A percentile compares a stretch with the other conserved stretches of the same genome.
phyloP scores from a whole-genome alignment of 2,113 vertebrate genomes.

The Setophaga coronata region DNA sequence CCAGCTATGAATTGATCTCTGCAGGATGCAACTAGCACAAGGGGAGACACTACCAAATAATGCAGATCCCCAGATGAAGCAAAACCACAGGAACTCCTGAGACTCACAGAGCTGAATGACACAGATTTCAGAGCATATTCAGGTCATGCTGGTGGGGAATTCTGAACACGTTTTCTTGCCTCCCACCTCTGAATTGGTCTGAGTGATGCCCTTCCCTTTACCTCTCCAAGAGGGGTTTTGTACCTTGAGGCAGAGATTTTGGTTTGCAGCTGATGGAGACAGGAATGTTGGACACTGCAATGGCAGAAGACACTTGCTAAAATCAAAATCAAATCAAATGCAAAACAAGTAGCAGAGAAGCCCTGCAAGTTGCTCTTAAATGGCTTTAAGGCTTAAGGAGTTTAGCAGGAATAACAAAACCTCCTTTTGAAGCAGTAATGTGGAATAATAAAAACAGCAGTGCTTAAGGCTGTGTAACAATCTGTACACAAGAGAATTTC shows the following conservation, averaged over 20 bases:
- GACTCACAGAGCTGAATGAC: background rate
- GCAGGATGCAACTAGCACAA: background rate
- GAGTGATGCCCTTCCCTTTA: background rate
- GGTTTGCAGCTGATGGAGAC: background rate
- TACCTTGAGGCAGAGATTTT: background rate
- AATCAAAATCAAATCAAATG: background rate
- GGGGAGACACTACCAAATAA: background rate
- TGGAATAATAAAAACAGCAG: background rate
- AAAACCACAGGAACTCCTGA: background rate
- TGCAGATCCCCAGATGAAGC: background rate
- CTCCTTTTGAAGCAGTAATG: background rate
- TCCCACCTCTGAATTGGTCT: background rate
- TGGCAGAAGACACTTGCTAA: background rate
- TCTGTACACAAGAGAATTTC: background rate
- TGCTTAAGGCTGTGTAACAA: background rate
- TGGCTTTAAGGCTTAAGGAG: background rate
- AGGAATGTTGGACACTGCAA: background rate
- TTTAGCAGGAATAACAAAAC: background rate
- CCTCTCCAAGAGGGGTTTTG: background rate
- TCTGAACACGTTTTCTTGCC: background rate
- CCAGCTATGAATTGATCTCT: background rate
- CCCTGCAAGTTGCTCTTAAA: background rate
- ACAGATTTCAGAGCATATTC: background rate
- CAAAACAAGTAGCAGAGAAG: background rate
- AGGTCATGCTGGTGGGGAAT: background rate